Conservation (phyloP, 2,113 vertebrate genomes). For the Eptatretus burgeri region DNA sequence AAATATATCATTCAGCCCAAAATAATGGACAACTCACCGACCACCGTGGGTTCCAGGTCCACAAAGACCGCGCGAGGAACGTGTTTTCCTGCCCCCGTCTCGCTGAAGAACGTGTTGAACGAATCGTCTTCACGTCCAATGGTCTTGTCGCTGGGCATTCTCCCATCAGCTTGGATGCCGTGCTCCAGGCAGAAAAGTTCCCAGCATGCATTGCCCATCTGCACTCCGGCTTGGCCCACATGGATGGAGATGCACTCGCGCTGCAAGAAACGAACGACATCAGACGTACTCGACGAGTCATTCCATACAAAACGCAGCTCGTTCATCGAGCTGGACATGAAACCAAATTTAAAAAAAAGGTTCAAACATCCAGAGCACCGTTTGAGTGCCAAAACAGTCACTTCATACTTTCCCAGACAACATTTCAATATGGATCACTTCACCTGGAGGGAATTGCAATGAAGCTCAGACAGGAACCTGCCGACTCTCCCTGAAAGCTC, state of each 20-base stretch:
- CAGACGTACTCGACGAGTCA: too few species aligned
- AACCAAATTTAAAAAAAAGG: too few species aligned
- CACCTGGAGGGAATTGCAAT: too few species aligned
- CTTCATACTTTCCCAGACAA: too few species aligned
- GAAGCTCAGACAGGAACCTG: too few species aligned
- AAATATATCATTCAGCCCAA: too few species aligned
- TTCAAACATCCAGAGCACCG: too few species aligned
- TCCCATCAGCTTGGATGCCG: slow-evolving; percentile 25
- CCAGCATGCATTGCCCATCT: slow-evolving; percentile 38
- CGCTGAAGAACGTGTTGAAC: slow-evolving; percentile 2
- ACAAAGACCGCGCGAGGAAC: slow-evolving; percentile 1
- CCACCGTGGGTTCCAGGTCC: background rate
- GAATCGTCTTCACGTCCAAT: slow-evolving; percentile 12
- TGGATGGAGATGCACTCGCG: slow-evolving; percentile 35
- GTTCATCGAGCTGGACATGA: too few species aligned
- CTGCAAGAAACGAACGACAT: slow-evolving; percentile 12
- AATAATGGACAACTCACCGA: background rate
- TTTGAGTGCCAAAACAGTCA: too few species aligned
- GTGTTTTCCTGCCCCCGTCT: slow-evolving; percentile 1
- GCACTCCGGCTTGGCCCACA: slow-evolving; percentile 33
- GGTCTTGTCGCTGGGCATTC: slow-evolving; percentile 15
- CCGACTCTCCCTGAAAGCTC: too few species aligned
- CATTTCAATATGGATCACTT: too few species aligned
- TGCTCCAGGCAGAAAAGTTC: slow-evolving; percentile 40
- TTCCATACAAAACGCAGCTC: too few species aligned